Conservation (phyloP, 2,888 invertebrate genomes). For the Trichopoda pennipes region DNA sequence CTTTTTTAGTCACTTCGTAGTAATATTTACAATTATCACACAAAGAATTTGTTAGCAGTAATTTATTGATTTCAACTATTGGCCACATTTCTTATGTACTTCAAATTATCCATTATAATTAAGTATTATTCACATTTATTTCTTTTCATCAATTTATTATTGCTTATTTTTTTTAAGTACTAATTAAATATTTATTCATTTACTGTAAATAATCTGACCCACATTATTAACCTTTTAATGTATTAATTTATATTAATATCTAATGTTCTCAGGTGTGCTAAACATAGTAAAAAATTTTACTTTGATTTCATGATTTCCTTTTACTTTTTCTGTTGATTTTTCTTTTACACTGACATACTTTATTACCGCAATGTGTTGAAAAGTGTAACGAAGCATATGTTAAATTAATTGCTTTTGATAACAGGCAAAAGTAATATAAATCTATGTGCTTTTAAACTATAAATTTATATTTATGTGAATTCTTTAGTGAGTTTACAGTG, state of each 20-base stretch:
- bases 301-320: too few species aligned
- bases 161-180: neutral
- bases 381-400: conserved; percentile 50
- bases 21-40: conserved; percentile 52
- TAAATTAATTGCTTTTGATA: conserved; percentile 47
- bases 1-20: conserved; percentile 59
- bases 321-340: neutral
- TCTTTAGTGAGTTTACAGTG: neutral
- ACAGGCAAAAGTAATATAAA: conserved; percentile 65
- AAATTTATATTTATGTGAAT: conserved; percentile 53
- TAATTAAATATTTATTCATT: conserved; percentile 29
- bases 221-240: neutral
- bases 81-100: conserved; percentile 50
- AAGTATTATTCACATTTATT: conserved; percentile 1
- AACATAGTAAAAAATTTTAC: too few species aligned
- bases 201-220: conserved; percentile 38
- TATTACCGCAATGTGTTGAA: conserved; percentile 18
- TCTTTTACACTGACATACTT: neutral
- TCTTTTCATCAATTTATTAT: conserved; percentile 2
- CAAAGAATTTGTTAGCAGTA: conserved; percentile 41
- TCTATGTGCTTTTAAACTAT: conserved; percentile 73
- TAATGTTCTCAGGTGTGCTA: neutral
- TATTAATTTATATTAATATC: neutral
- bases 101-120: conserved; percentile 48
- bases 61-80: conserved; percentile 41